These are phyloP conservation scores for Phrynosoma platyrhinos DNA, from an alignment of 2,113 vertebrate species.

Conservation along the genomic window DNA sequence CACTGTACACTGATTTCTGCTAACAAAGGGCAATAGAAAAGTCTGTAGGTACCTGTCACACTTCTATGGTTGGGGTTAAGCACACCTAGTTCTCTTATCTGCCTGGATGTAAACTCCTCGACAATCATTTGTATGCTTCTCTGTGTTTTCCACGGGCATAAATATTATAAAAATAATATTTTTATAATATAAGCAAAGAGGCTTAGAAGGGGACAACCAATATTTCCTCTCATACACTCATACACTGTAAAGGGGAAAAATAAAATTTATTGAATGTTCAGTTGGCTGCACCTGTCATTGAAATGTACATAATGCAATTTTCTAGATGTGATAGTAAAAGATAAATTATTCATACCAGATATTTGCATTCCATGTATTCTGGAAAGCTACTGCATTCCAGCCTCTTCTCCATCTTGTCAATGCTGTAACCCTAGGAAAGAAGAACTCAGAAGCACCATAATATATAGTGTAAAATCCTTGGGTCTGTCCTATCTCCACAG, in stretches of 20 bases:
- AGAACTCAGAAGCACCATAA: background rate
- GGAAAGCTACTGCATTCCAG: conserved; percentile 6
- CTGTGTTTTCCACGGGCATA: background rate
- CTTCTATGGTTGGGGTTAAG: background rate
- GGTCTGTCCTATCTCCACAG: conserved; percentile 30
- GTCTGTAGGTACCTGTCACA: background rate
- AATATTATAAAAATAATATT: background rate
- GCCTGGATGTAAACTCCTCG: background rate
- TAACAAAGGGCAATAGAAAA: background rate
- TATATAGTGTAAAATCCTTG: background rate
- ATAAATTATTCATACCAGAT: conserved; percentile 61
- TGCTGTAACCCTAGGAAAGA: background rate
- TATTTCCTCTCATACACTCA: conserved; percentile 27
- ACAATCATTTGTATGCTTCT: background rate
- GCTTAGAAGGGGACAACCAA: conserved; percentile 43
- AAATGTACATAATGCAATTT: conserved; percentile 67
- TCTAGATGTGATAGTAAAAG: conserved; percentile 55
- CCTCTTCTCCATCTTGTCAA: conserved; percentile 21
- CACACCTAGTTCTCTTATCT: too few species aligned
- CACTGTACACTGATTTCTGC: background rate
- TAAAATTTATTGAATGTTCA: conserved; percentile 23
- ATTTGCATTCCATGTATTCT: conserved; percentile 58
- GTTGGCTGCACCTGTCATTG: conserved; percentile 65
- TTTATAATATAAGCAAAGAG: background rate
- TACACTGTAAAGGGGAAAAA: conserved; percentile 45